Evolutionary conservation across 2,797 vertebrate genomes (phyloP), one percentile per base, ranked within the genome.

Genomic region (Oreochromis mossambicus): DNA sequence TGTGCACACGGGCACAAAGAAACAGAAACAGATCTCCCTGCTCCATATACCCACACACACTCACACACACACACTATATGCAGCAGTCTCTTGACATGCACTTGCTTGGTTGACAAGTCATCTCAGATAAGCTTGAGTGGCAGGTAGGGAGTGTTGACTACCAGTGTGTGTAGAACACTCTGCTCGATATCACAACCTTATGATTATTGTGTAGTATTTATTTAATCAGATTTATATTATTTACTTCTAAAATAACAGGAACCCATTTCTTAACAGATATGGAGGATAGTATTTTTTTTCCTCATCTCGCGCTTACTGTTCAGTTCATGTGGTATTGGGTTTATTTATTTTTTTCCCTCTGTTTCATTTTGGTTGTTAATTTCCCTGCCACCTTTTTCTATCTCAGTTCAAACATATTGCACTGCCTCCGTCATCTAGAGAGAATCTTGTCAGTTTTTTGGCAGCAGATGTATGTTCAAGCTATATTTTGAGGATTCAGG

Each of bases 61-160:
- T 12, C 55, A 83, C 66, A 80, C 83, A 79, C 80, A 83, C 81
- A 78, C 56, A 83, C 82, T 32, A 54, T 50, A 81, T 63, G 46
- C 52, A 2, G 63, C 70, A 90, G 91, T 93, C 94, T 94, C 92
- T 88, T 92, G 94, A 93, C 90, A 92, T 89, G 89, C 89, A 91
- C 92, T 95, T 87, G 83, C 94, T 91, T 92, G 93, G 93, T 93
- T 95, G 95, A 94, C 94, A 93, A 95, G 95, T 95, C 95, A 93
- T 95, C 95, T 94, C 89, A 93, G 95, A 96, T 96, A 96, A 96
- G 95, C 88, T 54, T 95, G 96, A 97, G 91, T 96, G 96, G 94
- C 96, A 95, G 95, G 90, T 93, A 36, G 93, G 89, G 93, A 95
- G 94, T 95, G 95, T 94, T 93, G 95, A 91, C 93, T 94, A 88